These are phyloP conservation scores for Poeciliopsis turneri DNA, from an alignment of 2,797 vertebrate species.

Conservation along the genomic window DNA sequence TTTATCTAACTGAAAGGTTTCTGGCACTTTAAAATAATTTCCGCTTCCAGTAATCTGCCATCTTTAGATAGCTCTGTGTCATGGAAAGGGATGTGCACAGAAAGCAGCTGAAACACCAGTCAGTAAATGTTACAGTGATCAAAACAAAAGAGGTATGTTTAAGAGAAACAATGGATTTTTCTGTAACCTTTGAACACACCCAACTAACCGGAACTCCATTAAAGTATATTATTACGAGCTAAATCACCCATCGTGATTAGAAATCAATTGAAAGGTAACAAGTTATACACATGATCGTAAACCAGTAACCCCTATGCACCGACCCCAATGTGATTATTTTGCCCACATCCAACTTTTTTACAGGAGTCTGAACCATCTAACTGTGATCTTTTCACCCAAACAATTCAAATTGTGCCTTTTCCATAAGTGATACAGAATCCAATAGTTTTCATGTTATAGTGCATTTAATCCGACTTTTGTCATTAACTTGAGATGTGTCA, in stretches of 20 bases:
- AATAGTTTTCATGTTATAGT: no score
- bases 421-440: no score
- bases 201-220: neutral
- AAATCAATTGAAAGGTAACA: neutral
- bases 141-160: neutral
- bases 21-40: neutral
- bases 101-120: neutral
- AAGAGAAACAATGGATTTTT: neutral
- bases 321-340: no score
- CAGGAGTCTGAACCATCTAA: no score
- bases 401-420: no score
- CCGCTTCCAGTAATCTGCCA: neutral
- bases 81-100: neutral
- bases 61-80: neutral
- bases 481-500: no score
- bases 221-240: neutral
- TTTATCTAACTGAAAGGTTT: neutral
- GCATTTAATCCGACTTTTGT: no score
- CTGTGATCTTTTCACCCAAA: no score
- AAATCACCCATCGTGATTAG: neutral
- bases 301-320: neutral
- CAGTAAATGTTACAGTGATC: neutral
- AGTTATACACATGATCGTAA: neutral
- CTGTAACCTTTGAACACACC: neutral
- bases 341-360: no score